Percentiles rank a stretch among this genome's conserved stretches.
These are phyloP conservation scores for Spongilla lacustris DNA, from an alignment of 37 sponge, comb jelly and placozoan genomes.

Conservation along the genomic window DNA sequence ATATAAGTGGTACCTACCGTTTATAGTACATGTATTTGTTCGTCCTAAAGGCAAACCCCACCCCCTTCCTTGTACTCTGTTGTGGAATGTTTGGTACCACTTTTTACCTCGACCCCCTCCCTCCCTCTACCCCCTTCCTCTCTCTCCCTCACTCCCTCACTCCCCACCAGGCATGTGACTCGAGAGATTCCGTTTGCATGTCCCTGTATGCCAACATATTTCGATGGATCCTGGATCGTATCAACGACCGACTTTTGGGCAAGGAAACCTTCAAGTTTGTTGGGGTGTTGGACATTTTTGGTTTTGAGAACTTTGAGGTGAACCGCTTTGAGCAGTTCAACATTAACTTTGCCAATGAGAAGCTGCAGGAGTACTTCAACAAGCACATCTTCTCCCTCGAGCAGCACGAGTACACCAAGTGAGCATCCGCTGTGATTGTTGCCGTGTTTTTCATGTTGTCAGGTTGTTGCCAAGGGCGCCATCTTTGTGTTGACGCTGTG, in stretches of 20 bases:
- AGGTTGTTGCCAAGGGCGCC: no score
- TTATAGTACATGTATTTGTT: no score
- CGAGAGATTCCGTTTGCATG: conserved; percentile 94
- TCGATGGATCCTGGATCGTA: conserved; percentile 86
- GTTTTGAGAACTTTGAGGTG: conserved; percentile 95
- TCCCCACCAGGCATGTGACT: conserved; percentile 76
- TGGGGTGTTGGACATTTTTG: conserved; percentile 97
- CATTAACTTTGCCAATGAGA: conserved; percentile 99
- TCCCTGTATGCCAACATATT: conserved; percentile 86
- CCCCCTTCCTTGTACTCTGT: no score
- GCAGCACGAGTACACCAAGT: conserved; percentile 99
- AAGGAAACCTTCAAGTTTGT: conserved; percentile 75
- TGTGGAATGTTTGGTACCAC: neutral
- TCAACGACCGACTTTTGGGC: conserved; percentile 77
- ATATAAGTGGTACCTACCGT: neutral
- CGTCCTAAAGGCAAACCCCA: no score
- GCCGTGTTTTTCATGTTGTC: no score
- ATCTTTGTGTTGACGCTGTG: no score
- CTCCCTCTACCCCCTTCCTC: neutral
- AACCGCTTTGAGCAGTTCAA: conserved; percentile 99
- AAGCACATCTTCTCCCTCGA: conserved; percentile 99
- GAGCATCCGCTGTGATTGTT: neutral
- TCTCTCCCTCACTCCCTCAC: neutral
- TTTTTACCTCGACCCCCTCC: no score
- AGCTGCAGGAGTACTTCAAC: conserved; percentile 99